These are phyloP conservation scores for Pseudorhombus dupliciocellatus DNA, from an alignment of 2,113 vertebrate genomes.

Conservation along the genomic window DNA sequence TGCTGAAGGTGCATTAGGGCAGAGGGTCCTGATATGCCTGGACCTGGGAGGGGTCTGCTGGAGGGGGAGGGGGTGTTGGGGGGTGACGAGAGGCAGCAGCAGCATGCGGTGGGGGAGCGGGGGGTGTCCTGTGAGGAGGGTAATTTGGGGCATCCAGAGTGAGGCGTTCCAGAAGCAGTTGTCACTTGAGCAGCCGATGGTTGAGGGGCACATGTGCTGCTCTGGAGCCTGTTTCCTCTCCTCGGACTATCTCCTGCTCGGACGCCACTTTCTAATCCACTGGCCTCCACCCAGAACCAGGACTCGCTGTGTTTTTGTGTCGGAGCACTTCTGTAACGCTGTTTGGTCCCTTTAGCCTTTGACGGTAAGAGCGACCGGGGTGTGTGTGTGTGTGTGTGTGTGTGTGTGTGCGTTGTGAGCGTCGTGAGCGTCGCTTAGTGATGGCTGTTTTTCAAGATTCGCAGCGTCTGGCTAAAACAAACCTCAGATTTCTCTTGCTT, in stretches of 20 bases:
- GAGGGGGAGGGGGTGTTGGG: slow-evolving; percentile 9
- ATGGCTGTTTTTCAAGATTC: slow-evolving; percentile 11
- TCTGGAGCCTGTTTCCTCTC: slow-evolving; percentile 37
- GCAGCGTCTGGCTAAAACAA: slow-evolving; percentile 1
- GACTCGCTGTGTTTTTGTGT: slow-evolving; percentile 6
- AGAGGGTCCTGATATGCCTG: too few relatives aligned
- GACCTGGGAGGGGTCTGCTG: slow-evolving; percentile 65
- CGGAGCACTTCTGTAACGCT: slow-evolving; percentile 5
- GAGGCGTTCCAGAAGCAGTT: slow-evolving; percentile 69
- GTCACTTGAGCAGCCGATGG: slow-evolving; percentile 62
- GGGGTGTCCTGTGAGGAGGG: slow-evolving; percentile 40
- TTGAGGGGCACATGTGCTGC: slow-evolving; percentile 59
- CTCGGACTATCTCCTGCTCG: slow-evolving; percentile 48
- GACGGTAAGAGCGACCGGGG: slow-evolving; percentile 59
- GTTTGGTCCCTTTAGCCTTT: slow-evolving; percentile 41
- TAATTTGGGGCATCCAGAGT: slow-evolving; percentile 55
- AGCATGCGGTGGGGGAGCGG: slow-evolving; percentile 17
- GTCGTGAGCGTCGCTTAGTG: background rate
- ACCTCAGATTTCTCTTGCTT: slow-evolving; percentile 7
- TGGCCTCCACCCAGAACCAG: slow-evolving; percentile 15
- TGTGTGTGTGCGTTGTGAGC: slow-evolving; percentile 25
- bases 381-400: slow-evolving; percentile 10
- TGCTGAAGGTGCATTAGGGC: slow-evolving; percentile 82
- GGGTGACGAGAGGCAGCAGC: slow-evolving; percentile 10
- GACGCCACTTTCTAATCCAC: slow-evolving; percentile 13